These are phyloP conservation scores for Gryllus bimaculatus DNA, from an alignment of 1,140 invertebrate species.

Conservation along the genomic window DNA sequence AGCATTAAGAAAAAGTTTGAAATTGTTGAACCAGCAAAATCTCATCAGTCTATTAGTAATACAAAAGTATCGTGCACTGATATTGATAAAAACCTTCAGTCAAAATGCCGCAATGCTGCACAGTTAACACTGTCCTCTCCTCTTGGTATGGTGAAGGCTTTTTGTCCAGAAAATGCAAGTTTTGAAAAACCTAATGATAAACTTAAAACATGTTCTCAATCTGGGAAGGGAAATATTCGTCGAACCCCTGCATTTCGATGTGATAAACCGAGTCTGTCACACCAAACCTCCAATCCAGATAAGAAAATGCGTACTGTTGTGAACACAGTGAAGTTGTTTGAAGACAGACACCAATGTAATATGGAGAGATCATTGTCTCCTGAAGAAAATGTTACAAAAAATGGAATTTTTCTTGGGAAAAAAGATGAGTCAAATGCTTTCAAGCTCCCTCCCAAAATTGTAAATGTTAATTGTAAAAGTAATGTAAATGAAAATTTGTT, in stretches of 20 bases:
- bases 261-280: slow-evolving; percentile 14
- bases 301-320: slow-evolving; percentile 7
- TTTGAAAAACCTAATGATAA: no score
- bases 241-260: slow-evolving; percentile 19
- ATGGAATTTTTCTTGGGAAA: background rate
- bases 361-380: no score
- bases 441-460: no score
- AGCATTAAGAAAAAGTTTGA: slow-evolving; percentile 21
- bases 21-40: background rate
- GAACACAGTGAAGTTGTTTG: slow-evolving; percentile 11
- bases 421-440: background rate
- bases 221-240: slow-evolving; percentile 7
- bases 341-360: background rate
- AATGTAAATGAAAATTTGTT: no score
- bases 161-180: background rate
- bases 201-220: background rate
- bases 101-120: background rate
- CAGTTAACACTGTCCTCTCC: background rate
- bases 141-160: background rate
- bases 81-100: background rate
- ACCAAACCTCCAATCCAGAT: background rate
- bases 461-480: no score
- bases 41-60: background rate
- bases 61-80: background rate
- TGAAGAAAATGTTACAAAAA: no score